Evolutionary conservation across 1,140 invertebrate species (phyloP), one percentile per base, ranked within the genome.

Genomic region (Drepana arcuata): DNA sequence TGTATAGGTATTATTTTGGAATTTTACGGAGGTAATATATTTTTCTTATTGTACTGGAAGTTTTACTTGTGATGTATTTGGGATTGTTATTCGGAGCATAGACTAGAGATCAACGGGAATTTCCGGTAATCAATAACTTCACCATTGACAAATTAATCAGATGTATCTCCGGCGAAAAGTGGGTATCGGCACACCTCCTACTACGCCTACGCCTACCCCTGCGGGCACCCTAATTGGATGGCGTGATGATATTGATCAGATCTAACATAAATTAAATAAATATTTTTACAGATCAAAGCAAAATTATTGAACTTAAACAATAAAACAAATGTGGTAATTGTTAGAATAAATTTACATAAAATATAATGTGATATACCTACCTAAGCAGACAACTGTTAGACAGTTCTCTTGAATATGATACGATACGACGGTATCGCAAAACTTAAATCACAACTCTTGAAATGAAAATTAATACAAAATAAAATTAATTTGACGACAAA

Each of bases 211-310:
- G n/a, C n/a, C n/a, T n/a, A n/a, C n/a, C n/a, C n/a, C n/a, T n/a
- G n/a, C n/a, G n/a, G n/a, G n/a, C n/a, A n/a, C n/a, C n/a, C n/a
- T n/a, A n/a, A n/a, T n/a, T n/a, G n/a, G n/a, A n/a, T n/a, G n/a
- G n/a, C n/a, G n/a, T n/a, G n/a, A n/a, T n/a, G n/a, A n/a, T n/a
- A n/a, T n/a, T n/a, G 67, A 72, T 75, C 75, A 75, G 72, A 73
- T 75, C 70, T 65, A 54, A 58, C 18, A 34, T 32, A 48, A 45
- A 41, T 51, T 45, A 47, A 51, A 57, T 59, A 66, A 77, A 75
- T 67, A 72, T 73, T 71, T 72, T 67, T 59, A 77, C 73, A 72
- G 63, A 78, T 77, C 78, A 82, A 82, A 82, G 78, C 78, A 82
- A 82, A 82, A 82, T 80, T 71, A 82, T 63, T 65, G 62, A 64